These are phyloP conservation scores for Psittacula derbiana DNA, from an alignment of 2,797 vertebrate species.

Conservation along the genomic window DNA sequence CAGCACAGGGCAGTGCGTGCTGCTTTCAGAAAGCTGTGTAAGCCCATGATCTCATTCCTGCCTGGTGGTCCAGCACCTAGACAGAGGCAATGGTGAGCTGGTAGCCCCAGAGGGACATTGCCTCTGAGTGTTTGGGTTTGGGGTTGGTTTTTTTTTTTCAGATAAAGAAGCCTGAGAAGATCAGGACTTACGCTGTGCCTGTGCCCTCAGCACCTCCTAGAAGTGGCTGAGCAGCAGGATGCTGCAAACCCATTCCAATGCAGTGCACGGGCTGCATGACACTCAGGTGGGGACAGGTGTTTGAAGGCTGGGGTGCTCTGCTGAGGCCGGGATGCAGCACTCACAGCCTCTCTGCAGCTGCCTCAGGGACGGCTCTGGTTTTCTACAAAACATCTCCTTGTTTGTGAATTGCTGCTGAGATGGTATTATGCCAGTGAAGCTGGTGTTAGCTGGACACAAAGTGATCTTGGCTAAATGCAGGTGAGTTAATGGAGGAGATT, in stretches of 20 bases:
- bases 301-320: neutral
- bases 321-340: neutral
- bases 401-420: neutral
- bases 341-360: neutral
- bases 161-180: neutral
- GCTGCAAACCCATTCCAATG: fast-evolving
- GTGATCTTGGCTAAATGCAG: neutral
- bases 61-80: neutral
- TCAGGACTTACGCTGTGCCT: neutral
- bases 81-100: fast-evolving
- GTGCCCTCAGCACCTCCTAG: neutral
- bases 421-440: fast-evolving
- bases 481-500: neutral
- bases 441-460: neutral
- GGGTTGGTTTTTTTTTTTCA: fast-evolving
- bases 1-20: no score
- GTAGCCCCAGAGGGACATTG: neutral
- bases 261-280: fast-evolving
- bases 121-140: neutral
- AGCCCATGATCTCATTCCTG: fast-evolving
- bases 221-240: neutral
- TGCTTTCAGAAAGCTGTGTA: neutral
- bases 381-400: neutral
- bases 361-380: fast-evolving
- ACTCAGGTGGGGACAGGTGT: neutral